These are phyloP conservation scores for Apeltes quadracus DNA, from an alignment of 2,113 vertebrate species.

Conservation along the genomic window DNA sequence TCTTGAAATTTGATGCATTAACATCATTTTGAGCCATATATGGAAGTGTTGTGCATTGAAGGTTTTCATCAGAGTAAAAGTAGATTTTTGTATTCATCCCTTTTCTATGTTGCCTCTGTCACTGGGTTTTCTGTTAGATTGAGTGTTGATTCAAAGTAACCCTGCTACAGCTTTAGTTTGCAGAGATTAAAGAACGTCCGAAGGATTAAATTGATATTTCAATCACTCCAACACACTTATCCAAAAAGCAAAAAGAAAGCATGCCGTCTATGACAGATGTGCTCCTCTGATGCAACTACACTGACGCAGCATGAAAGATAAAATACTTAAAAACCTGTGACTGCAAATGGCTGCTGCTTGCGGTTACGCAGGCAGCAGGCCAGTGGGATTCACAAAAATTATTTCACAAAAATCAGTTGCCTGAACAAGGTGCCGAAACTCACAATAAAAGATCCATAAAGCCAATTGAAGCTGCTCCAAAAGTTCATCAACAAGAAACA, in stretches of 20 bases:
- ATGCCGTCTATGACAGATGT: not conserved
- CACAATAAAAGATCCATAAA: not conserved
- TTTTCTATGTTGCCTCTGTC: not conserved
- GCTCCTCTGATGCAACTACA: constrained; percentile 9
- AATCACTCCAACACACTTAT: not conserved
- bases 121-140: constrained; percentile 16
- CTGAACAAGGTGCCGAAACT: not conserved
- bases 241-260: constrained; percentile 17
- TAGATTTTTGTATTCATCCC: not conserved
- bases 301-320: not conserved
- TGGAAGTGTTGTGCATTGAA: too few relatives aligned
- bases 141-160: constrained; percentile 12
- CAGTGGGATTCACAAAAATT: not conserved
- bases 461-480: not conserved
- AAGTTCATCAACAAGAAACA: not conserved
- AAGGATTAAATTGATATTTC: constrained; percentile 31
- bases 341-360: not conserved
- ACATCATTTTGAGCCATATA: too few relatives aligned
- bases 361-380: not conserved
- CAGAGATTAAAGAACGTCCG: constrained; percentile 32
- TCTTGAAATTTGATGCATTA: too few relatives aligned
- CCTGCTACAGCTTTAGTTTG: constrained; percentile 17
- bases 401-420: not conserved
- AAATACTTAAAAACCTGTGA: not conserved
- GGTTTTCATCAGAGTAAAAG: not conserved